Percentiles rank a stretch among this genome's conserved stretches.
These are phyloP conservation scores for Pterophyllum scalare DNA, from an alignment of 2,113 vertebrate genomes.

Conservation along the genomic window DNA sequence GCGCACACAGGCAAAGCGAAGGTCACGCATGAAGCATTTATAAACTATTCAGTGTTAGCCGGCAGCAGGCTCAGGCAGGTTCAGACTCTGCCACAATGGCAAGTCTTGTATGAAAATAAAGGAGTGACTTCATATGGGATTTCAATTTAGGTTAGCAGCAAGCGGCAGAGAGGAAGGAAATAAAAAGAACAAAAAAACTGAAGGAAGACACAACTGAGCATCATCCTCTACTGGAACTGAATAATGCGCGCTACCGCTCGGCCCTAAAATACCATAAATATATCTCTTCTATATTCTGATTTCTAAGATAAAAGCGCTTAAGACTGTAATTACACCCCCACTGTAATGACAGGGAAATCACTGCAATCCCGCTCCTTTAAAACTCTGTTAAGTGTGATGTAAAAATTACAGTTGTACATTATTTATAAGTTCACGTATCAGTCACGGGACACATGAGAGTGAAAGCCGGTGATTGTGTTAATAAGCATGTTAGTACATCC, in stretches of 20 bases:
- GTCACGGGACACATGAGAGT: not conserved
- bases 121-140: conserved; percentile 12
- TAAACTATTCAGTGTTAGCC: conserved; percentile 7
- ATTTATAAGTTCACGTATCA: not conserved
- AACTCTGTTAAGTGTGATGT: not conserved
- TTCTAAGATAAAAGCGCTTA: not conserved
- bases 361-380: not conserved
- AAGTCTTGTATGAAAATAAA: conserved; percentile 24
- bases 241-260: not conserved
- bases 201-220: not conserved
- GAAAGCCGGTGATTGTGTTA: not conserved
- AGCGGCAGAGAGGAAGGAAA: not conserved
- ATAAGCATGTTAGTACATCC: not conserved
- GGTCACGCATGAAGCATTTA: not conserved
- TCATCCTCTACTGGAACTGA: not conserved
- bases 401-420: conserved; percentile 11
- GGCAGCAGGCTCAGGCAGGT: conserved; percentile 61
- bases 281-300: not conserved
- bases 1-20: conserved; percentile 12
- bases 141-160: conserved; percentile 41
- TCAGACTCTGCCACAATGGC: conserved; percentile 22
- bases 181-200: not conserved
- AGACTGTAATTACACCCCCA: conserved; percentile 32
- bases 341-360: conserved; percentile 26
- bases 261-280: not conserved